Percentiles rank a stretch among this genome's conserved stretches.
Conservation (phyloP, 2,797 vertebrate genomes). For the Lutjanus campechanus region DNA sequence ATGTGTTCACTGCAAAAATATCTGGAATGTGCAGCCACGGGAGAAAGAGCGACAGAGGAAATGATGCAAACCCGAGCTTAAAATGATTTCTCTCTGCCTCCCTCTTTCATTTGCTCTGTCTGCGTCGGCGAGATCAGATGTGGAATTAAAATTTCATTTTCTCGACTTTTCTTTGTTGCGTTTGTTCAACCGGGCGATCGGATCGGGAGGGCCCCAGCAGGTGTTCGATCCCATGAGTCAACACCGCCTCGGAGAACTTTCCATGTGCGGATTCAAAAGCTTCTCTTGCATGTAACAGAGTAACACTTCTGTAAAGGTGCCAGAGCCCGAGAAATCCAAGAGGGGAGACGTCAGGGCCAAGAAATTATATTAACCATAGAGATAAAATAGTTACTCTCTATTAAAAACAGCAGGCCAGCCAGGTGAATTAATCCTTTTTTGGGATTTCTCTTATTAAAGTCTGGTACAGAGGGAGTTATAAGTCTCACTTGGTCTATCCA, state of each 20-base stretch:
- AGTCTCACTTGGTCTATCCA: conserved; percentile 72
- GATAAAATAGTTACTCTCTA: conserved; percentile 77
- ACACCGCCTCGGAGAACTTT: conserved; percentile 70
- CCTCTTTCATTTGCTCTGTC: conserved; percentile 56
- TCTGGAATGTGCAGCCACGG: conserved; percentile 67
- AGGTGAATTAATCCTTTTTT: conserved; percentile 69
- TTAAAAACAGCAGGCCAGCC: conserved; percentile 74
- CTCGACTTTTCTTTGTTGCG: conserved; percentile 52
- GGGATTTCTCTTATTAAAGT: conserved; percentile 76
- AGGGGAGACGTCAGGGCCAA: conserved; percentile 61
- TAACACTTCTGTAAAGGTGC: conserved; percentile 69
- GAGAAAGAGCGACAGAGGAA: conserved; percentile 70
- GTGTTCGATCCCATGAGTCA: conserved; percentile 73
- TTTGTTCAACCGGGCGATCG: conserved; percentile 48
- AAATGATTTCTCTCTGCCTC: conserved; percentile 50
- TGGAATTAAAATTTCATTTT: conserved; percentile 72
- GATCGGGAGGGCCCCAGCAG: conserved; percentile 60
- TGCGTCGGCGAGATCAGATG: conserved; percentile 67
- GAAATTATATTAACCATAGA: conserved; percentile 74
- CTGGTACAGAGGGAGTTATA: conserved; percentile 65
- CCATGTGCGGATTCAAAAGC: conserved; percentile 64
- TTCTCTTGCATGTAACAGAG: conserved; percentile 71
- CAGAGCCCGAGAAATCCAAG: conserved; percentile 67
- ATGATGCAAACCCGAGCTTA: conserved; percentile 77
- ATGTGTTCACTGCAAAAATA: conserved; percentile 76